Evolutionary conservation across 2,888 invertebrate genomes (phyloP), one percentile per base, ranked within the genome.

Genomic region (Parnassius glacialis): DNA sequence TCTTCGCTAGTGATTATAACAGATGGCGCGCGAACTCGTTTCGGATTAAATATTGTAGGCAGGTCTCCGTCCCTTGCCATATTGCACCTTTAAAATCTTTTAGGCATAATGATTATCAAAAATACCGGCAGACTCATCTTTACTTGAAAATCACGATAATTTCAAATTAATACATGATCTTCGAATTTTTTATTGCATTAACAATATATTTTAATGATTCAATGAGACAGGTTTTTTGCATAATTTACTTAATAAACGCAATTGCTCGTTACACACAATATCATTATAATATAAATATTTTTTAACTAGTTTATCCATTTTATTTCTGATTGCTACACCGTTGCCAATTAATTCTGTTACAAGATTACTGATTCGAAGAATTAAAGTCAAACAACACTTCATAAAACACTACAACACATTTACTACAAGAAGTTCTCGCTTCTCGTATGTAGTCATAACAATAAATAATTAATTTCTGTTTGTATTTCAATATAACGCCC

Each of bases 21-120:
- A 61, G 94, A 94, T 68, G 94, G 94, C 64, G 94, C 92, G 66
- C 94, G 92, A 62, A 94, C 94, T 70, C 94, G 92, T 79, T 94
- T 94, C 52, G 96, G 96, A 86, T 96, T 95, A 86, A 96, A 96
- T 78, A 96, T 96, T 70, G 96, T 95, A 70, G 95, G 94, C 87
- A 96, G 93, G 83, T 96, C 95, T 74, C 94, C 94, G 92, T 95
- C 95, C 71, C 94, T 92, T 70, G 93, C 94, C 95, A 94, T 94
- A 62, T 74, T 81, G 73, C 61, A 63, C 10, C 42, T 48, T 66
- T 67, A 65, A 56, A 65, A 70, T 68, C 10, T 61, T 51, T 48
- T 25, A 57, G 25, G 42, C 63, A 64, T 63, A 56, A 48, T 63
- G n/a, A 55, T 51, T 58, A 50, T 45, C 48, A 43, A 34, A 47